phyloP scores from a whole-genome alignment of 2,113 vertebrate genomes.

The Alaudala cheleensis region DNA sequence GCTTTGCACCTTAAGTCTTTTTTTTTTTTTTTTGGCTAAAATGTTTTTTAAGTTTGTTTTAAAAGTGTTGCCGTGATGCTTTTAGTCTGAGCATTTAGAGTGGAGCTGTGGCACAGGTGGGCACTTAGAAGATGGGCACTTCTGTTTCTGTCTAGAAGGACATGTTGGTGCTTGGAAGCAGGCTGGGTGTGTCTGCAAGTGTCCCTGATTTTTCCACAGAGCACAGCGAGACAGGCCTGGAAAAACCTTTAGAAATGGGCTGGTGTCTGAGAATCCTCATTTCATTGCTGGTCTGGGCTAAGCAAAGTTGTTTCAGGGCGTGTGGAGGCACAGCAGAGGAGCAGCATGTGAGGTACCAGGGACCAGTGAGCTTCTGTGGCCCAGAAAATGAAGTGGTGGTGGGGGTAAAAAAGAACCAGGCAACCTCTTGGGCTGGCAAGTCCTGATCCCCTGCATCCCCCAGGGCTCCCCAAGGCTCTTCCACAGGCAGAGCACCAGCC shows the following conservation, averaged over 20 bases:
- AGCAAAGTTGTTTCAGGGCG: background rate
- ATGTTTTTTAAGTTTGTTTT: background rate
- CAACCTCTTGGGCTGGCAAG: background rate
- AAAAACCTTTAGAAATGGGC: background rate
- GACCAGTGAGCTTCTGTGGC: background rate
- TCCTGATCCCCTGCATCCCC: background rate
- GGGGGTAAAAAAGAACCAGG: background rate
- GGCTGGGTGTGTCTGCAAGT: background rate
- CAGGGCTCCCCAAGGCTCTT: background rate
- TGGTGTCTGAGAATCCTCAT: background rate
- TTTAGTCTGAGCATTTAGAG: background rate
- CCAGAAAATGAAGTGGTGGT: background rate
- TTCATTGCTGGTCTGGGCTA: background rate
- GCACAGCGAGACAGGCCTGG: background rate
- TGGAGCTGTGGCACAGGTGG: background rate
- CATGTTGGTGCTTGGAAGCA: background rate
- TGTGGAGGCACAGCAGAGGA: background rate
- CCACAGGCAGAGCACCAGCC: background rate
- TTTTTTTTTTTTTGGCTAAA: background rate
- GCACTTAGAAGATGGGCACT: background rate
- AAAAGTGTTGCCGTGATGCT: background rate
- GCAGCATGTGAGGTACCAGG: background rate
- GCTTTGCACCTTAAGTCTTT: slow-evolving; percentile 52
- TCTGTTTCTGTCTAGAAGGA: background rate
- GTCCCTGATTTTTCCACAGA: background rate